These are phyloP conservation scores for Pseudorhiza aurosa DNA, from an alignment of 30 jellyfish, hydroid and myxozoan species.

Conservation along the genomic window DNA sequence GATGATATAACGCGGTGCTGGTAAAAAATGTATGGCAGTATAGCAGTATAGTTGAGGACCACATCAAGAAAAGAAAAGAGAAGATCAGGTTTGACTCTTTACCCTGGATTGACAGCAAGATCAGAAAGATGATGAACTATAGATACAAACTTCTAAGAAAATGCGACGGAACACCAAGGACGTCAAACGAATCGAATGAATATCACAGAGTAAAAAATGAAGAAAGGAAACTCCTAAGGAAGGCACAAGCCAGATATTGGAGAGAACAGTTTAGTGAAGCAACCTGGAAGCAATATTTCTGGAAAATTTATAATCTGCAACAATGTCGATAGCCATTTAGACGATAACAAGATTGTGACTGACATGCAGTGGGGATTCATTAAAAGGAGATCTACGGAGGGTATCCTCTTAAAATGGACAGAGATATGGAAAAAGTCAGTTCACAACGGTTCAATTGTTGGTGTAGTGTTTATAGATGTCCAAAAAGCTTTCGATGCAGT, in stretches of 20 bases:
- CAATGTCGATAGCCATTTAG: slow-evolving; percentile 26
- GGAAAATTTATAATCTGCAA: slow-evolving; percentile 20
- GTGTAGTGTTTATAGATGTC: slow-evolving; percentile 21
- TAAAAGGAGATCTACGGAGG: slow-evolving; percentile 2
- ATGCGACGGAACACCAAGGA: slow-evolving; percentile 32
- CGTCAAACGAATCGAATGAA: slow-evolving; percentile 10
- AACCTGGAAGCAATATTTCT: slow-evolving; percentile 12
- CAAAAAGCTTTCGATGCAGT: slow-evolving; percentile 45
- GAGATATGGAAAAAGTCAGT: slow-evolving; percentile 18
- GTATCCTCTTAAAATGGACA: neutral
- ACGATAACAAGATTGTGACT: slow-evolving; percentile 18
- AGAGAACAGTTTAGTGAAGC: slow-evolving; percentile 17
- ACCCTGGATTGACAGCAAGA: slow-evolving; percentile 43
- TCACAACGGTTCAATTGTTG: slow-evolving; percentile 2
- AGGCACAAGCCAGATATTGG: slow-evolving; percentile 38
- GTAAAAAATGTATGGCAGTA: neutral
- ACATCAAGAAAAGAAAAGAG: slow-evolving; percentile 16
- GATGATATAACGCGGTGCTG: slow-evolving; percentile 25
- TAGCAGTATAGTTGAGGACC: neutral
- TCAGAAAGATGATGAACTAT: slow-evolving; percentile 38
- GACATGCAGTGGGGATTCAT: slow-evolving; percentile 18
- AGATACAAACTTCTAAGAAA: slow-evolving; percentile 19
- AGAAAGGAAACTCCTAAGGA: slow-evolving; percentile 14
- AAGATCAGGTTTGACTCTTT: slow-evolving; percentile 24
- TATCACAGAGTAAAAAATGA: slow-evolving; percentile 11